Evolutionary conservation across 1,140 invertebrate species (phyloP), one percentile per base, ranked within the genome.

Genomic region (Scaptodrosophila lebanonensis): DNA sequence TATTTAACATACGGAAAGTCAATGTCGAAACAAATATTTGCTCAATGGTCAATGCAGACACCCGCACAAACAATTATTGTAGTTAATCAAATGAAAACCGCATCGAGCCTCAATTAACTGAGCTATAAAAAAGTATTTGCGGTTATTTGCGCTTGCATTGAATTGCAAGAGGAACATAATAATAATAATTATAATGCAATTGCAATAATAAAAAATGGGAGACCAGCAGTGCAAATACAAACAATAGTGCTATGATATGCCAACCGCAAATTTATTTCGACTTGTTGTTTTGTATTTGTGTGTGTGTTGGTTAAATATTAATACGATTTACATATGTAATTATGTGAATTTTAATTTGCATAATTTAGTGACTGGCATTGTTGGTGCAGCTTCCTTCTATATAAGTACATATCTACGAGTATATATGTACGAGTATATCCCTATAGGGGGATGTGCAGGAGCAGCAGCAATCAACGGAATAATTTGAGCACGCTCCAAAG

Each of bases 341-440:
- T 77, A 77, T 79, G 56, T 73, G 73, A 65, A 77, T 79, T 77
- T 77, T 77, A 77, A 77, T 77, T 77, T 77, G 73, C 73, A 77
- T 77, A 77, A 77, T 77, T 77, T 77, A 77, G 67, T 67, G 52
- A 73, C 63, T 71, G 49, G 44, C 45, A 13, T 57, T 57, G 33
- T 47, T 47, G 6, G 38, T 12, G 17, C 40, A 20, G 12, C 29
- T 38, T 12, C 16, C 27, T n/a, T n/a, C 9, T 42, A 43, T 40
- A 9, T 7, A 16, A 20, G 32, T 57, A 12, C 39, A 30, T 6
- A n/a, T 18, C 9, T 3, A 22, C 20, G 9, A 33, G 18, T 13
- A 48, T 40, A 42, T 42, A 39, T 7, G 9, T 11, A 18, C n/a
- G 20, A 20, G 38, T n/a, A n/a, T n/a, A n/a, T n/a, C n/a, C n/a